phyloP scores from a whole-genome alignment of 2,888 invertebrate genomes.

The Gerris lacustris region DNA sequence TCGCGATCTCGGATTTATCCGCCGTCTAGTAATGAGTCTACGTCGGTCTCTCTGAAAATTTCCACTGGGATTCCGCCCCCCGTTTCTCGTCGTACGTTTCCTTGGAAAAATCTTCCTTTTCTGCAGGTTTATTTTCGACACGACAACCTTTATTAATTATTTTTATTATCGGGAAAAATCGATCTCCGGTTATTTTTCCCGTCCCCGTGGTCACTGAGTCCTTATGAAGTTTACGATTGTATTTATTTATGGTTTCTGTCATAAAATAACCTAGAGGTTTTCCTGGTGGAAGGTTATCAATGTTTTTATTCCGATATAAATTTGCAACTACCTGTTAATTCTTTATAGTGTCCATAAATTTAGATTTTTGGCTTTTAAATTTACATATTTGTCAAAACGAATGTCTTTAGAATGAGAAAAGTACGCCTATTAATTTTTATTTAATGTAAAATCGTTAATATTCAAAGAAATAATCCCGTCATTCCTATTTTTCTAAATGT shows the following conservation, averaged over 20 bases:
- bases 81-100: background rate
- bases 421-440: too few relatives aligned
- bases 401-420: too few relatives aligned
- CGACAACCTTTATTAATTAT: background rate
- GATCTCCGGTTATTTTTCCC: background rate
- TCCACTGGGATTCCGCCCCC: background rate
- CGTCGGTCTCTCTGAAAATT: too few relatives aligned
- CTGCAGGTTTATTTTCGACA: background rate
- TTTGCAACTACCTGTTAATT: background rate
- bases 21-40: too few relatives aligned
- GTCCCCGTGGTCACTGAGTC: background rate
- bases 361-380: too few relatives aligned
- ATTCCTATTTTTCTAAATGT: too few relatives aligned
- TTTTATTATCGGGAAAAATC: background rate
- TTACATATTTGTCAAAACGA: too few relatives aligned
- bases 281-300: background rate
- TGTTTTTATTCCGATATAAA: background rate
- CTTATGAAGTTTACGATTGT: background rate
- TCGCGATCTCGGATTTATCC: background rate
- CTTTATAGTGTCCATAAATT: too few relatives aligned
- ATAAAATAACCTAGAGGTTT: background rate
- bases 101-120: background rate
- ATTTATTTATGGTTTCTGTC: constrained; percentile 3
- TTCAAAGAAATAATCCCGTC: too few relatives aligned
- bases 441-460: too few relatives aligned